A percentile compares a stretch with the other conserved stretches of the same genome.
These are phyloP conservation scores for Lasioglossum calceatum DNA, from an alignment of 2,888 invertebrate species.

Conservation along the genomic window DNA sequence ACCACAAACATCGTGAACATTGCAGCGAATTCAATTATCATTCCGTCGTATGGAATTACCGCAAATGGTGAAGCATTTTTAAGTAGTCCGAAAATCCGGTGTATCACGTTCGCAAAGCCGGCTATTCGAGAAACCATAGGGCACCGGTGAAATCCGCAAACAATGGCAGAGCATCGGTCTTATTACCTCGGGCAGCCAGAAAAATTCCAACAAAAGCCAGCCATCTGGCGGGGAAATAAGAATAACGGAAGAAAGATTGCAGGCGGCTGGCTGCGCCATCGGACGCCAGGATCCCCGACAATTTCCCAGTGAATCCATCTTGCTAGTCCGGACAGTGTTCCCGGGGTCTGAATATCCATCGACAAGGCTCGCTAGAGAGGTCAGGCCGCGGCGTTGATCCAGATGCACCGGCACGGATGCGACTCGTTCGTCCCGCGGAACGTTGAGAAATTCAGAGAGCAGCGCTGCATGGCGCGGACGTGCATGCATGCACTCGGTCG, in stretches of 20 bases:
- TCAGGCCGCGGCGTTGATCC: not conserved
- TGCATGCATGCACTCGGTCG: not conserved
- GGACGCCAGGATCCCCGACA: conserved; percentile 66
- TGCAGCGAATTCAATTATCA: not conserved
- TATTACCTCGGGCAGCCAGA: not conserved
- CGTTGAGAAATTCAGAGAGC: conserved; percentile 26
- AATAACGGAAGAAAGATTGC: conserved; percentile 6
- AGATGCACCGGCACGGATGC: conserved; percentile 4
- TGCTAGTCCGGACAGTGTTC: conserved; percentile 62
- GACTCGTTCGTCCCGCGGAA: conserved; percentile 19
- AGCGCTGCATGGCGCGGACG: not conserved
- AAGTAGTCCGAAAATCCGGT: not conserved
- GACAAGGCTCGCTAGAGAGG: not conserved
- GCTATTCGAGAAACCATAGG: not conserved
- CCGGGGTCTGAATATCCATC: conserved; percentile 15
- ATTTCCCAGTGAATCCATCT: conserved; percentile 76
- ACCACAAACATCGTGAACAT: no score
- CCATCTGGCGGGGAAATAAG: not conserved
- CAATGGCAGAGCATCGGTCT: not conserved
- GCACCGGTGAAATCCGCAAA: not conserved
- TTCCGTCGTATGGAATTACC: not conserved
- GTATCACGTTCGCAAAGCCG: not conserved
- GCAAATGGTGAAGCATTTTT: not conserved
- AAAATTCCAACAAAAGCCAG: not conserved
- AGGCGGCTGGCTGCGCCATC: conserved; percentile 48